A percentile compares a stretch with the other conserved stretches of the same genome.
phyloP scores from a whole-genome alignment of 2,888 invertebrate genomes.

The Hypselothyrea guttata region DNA sequence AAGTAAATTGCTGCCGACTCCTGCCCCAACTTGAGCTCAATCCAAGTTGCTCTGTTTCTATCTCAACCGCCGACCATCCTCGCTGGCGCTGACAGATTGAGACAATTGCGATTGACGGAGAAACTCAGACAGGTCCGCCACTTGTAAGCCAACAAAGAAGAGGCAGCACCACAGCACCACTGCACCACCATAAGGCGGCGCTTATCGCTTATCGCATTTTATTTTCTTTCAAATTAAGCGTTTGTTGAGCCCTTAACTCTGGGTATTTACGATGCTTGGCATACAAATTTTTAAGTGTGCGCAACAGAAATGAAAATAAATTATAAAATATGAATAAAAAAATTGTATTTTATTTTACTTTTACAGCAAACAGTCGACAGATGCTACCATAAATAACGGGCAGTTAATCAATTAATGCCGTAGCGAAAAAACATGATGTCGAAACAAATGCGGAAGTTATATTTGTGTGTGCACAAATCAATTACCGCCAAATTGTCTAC shows the following conservation, averaged over 20 bases:
- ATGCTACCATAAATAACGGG: no score
- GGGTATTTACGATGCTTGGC: constrained; percentile 19
- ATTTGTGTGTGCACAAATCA: constrained; percentile 50
- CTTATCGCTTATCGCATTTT: constrained; percentile 26
- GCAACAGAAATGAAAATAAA: not conserved
- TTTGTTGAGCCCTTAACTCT: constrained; percentile 22
- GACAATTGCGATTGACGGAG: constrained; percentile 36
- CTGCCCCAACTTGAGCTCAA: no score
- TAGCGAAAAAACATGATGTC: no score
- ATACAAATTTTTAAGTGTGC: constrained; percentile 25
- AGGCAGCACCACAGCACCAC: not conserved
- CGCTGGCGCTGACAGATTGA: constrained; percentile 49
- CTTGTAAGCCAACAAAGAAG: constrained; percentile 15
- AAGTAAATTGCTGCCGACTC: constrained; percentile 4
- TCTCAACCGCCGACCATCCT: constrained; percentile 8
- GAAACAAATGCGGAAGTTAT: not conserved
- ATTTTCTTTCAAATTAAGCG: constrained; percentile 32
- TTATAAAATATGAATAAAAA: not conserved
- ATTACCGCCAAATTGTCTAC: constrained; percentile 63
- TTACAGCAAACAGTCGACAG: not conserved
- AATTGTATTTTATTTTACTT: not conserved
- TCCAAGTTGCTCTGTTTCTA: not conserved
- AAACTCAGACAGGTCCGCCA: constrained; percentile 14
- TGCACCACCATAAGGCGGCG: not conserved
- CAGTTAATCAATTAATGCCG: no score